Evolutionary conservation across 2,888 invertebrate genomes (phyloP).

Genomic region (Oligia fasciuncula): DNA sequence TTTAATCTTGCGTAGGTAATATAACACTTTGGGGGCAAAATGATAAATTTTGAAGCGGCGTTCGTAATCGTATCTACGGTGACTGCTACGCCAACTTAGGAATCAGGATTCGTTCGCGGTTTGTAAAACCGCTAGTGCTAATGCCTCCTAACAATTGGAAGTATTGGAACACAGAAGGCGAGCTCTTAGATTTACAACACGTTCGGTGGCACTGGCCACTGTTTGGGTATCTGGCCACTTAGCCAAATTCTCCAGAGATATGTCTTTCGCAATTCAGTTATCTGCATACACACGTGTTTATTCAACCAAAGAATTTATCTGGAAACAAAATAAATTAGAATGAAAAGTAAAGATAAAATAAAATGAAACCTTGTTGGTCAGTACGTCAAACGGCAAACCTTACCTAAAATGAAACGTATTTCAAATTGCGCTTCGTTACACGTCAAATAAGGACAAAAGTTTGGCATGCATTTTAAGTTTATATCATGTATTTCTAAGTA

Average conservation of each 20-base stretch:
- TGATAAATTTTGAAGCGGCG: not conserved
- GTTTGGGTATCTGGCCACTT: not conserved
- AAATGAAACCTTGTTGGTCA: not conserved
- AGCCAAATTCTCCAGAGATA: not conserved
- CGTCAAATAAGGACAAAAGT: not conserved
- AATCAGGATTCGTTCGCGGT: not conserved
- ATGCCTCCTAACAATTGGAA: not conserved
- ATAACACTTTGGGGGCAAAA: not conserved
- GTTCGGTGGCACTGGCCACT: not conserved
- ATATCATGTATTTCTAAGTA: not conserved
- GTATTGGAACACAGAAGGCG: not conserved
- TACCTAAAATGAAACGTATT: slow-evolving; percentile 27
- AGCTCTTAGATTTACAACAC: not conserved
- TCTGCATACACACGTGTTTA: not conserved
- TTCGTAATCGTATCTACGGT: not conserved
- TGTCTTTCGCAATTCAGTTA: not conserved
- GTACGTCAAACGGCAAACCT: not conserved
- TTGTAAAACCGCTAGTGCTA: not conserved
- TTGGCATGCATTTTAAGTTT: not conserved
- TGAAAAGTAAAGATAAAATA: not conserved
- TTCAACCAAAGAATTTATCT: not conserved
- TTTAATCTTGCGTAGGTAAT: not conserved
- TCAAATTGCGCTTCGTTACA: slow-evolving; percentile 19
- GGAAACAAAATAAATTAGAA: not conserved
- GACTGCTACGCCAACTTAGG: not conserved